Percentiles rank a stretch among this genome's conserved stretches.
phyloP scores from a whole-genome alignment of 2,113 vertebrate species.

The Macquaria australasica region DNA sequence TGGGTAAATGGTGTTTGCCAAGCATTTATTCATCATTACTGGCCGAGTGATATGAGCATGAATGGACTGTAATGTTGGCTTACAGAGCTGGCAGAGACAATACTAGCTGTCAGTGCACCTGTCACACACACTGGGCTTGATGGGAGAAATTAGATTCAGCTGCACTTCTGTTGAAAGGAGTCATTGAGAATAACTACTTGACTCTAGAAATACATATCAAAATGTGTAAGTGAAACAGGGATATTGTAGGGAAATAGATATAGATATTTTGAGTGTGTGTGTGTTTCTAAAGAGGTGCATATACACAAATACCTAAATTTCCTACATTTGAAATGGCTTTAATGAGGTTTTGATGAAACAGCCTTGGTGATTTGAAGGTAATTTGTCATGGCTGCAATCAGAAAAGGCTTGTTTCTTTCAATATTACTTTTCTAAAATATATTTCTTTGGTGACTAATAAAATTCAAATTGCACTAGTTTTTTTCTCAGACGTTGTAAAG shows the following conservation, averaged over 20 bases:
- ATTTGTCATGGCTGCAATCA: background rate
- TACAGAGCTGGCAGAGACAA: constrained; percentile 4
- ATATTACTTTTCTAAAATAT: constrained; percentile 1
- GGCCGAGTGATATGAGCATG: background rate
- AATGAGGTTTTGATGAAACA: background rate
- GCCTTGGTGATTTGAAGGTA: background rate
- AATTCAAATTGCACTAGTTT: background rate
- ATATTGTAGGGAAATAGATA: background rate
- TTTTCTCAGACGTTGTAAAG: background rate
- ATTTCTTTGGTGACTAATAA: background rate
- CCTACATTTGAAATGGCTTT: background rate
- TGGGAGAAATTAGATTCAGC: constrained; percentile 21
- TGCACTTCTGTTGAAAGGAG: background rate
- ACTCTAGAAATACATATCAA: background rate
- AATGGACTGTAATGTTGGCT: constrained; percentile 13
- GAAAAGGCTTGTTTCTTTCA: background rate
- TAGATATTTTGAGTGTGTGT: background rate
- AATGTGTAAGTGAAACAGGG: background rate
- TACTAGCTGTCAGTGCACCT: background rate
- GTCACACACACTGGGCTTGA: background rate
- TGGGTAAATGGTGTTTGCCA: constrained; percentile 80
- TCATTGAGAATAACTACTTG: background rate
- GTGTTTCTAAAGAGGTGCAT: background rate
- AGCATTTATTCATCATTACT: background rate
- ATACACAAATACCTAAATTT: background rate